phyloP scores from a whole-genome alignment of 2,888 invertebrate species.

The Cephus nigrinus region DNA sequence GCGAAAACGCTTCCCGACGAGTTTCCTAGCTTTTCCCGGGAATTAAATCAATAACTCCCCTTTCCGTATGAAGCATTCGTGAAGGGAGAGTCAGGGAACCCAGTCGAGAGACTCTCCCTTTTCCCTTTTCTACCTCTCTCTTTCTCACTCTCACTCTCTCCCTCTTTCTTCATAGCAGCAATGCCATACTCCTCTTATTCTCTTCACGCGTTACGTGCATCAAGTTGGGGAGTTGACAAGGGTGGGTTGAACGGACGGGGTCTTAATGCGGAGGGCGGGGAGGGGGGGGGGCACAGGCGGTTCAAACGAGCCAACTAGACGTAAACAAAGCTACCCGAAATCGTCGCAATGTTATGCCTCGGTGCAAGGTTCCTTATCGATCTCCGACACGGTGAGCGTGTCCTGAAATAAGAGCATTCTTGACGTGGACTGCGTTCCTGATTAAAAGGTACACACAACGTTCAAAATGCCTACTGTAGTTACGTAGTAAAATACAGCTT shows the following conservation, averaged over 20 bases:
- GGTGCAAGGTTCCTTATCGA: neutral
- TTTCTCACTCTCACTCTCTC: neutral
- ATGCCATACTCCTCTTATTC: neutral
- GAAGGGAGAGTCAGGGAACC: constrained; percentile 25
- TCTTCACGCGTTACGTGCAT: neutral
- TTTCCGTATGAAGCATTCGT: constrained; percentile 50
- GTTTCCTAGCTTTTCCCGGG: constrained; percentile 55
- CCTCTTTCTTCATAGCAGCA: neutral
- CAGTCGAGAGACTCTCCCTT: neutral
- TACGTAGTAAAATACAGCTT: neutral
- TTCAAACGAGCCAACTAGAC: constrained; percentile 35
- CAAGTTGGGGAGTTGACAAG: neutral
- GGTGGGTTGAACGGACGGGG: constrained; percentile 28
- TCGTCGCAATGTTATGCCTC: neutral
- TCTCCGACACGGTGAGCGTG: neutral
- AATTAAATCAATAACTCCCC: constrained; percentile 63
- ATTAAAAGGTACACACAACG: neutral
- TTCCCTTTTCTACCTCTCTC: neutral
- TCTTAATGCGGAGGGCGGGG: neutral
- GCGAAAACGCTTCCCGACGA: neutral
- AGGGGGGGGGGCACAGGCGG: neutral
- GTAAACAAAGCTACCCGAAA: constrained; percentile 48
- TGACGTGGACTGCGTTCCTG: neutral
- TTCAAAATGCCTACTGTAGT: neutral
- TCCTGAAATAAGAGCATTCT: neutral